Evolutionary conservation across 2,113 vertebrate genomes (phyloP).

Genomic region (Uria aalge): DNA sequence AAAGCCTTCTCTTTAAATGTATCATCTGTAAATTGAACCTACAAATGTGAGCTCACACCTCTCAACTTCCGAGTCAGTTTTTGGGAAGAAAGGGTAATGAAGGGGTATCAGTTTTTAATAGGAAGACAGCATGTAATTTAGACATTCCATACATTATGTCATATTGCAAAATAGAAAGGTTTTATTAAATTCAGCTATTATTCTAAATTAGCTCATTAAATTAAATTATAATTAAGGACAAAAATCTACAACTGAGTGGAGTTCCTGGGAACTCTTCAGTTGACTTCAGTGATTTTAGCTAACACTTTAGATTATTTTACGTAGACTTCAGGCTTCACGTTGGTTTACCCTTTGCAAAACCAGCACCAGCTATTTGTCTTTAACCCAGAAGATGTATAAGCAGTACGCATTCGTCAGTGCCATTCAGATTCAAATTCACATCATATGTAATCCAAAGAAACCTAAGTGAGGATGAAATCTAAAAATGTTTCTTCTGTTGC

Average conservation of each 20-base stretch:
- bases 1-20: not conserved
- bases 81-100: constrained; percentile 15
- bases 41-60: not conserved
- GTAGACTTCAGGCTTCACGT: not conserved
- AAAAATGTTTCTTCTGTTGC: not conserved
- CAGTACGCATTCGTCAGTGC: not conserved
- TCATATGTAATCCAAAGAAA: not conserved
- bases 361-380: not conserved
- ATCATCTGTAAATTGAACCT: not conserved
- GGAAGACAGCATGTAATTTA: constrained; percentile 4
- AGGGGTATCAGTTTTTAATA: not conserved
- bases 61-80: not conserved
- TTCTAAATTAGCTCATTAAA: constrained; percentile 3
- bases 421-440: not conserved
- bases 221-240: not conserved
- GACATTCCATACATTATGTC: not conserved
- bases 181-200: constrained; percentile 16
- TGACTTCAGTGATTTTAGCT: not conserved
- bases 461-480: not conserved
- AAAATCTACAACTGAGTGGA: not conserved
- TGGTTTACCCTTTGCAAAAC: not conserved
- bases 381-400: not conserved
- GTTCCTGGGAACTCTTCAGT: not conserved
- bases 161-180: constrained; percentile 10
- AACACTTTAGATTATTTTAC: not conserved